Conservation (phyloP, 2,113 vertebrate species). For the Pogona vitticeps region DNA sequence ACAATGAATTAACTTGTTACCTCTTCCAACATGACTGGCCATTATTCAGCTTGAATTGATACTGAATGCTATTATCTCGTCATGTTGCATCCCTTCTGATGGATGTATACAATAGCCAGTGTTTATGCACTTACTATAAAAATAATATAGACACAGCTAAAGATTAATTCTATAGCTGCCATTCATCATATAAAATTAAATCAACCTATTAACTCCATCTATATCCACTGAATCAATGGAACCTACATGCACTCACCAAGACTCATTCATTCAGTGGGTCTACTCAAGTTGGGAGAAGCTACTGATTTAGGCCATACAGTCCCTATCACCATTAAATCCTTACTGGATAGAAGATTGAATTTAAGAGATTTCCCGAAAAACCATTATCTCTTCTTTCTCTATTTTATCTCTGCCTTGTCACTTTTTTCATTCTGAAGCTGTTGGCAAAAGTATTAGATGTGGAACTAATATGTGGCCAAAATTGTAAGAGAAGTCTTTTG, state of each 20-base stretch:
- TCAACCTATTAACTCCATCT: neutral
- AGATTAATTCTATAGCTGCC: conserved; percentile 38
- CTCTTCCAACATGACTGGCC: neutral
- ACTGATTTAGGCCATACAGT: too few species aligned
- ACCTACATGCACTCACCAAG: too few species aligned
- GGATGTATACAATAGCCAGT: neutral
- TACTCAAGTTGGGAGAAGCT: too few species aligned
- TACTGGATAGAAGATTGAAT: too few species aligned
- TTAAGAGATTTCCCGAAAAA: conserved; percentile 38
- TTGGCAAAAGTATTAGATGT: conserved; percentile 40
- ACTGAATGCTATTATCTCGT: neutral
- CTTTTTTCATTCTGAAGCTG: conserved; percentile 46
- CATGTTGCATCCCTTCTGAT: neutral
- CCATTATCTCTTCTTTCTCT: conserved; percentile 49
- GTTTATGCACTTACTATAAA: neutral
- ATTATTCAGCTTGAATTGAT: neutral
- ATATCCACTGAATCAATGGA: too few species aligned
- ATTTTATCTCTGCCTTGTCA: conserved; percentile 55
- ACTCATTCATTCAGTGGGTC: too few species aligned
- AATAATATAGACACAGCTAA: conserved; percentile 16
- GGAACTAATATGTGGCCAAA: conserved; percentile 58
- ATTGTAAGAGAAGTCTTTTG: conserved; percentile 45
- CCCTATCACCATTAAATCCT: too few species aligned
- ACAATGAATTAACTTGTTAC: neutral
- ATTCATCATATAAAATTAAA: conserved; percentile 27